Percentiles rank a stretch among this genome's conserved stretches.
Conservation (phyloP, 2,113 vertebrate genomes). For the Columba janthina region DNA sequence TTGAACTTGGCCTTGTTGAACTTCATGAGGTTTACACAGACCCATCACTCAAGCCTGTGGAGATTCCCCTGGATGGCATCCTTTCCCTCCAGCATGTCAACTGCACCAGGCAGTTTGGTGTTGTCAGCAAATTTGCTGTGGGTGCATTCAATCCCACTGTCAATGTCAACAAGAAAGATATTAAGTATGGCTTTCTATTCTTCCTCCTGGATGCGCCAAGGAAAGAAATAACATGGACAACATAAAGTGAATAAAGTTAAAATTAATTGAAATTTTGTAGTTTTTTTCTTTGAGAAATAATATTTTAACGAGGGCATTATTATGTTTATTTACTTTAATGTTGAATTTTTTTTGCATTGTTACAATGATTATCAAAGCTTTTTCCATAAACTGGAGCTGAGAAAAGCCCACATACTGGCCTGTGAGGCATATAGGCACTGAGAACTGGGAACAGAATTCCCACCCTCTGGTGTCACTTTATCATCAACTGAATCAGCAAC, state of each 20-base stretch:
- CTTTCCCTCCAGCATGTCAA: too few relatives aligned
- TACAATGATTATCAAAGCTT: neutral
- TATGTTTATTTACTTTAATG: neutral
- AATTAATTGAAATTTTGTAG: neutral
- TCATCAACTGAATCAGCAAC: neutral
- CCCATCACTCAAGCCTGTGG: too few relatives aligned
- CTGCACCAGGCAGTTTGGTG: too few relatives aligned
- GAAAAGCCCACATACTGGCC: neutral
- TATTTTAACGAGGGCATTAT: fast-evolving
- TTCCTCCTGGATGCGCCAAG: neutral
- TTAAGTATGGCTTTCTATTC: neutral
- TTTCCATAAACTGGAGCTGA: neutral
- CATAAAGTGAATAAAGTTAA: neutral
- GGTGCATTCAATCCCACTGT: too few relatives aligned
- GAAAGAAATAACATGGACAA: neutral
- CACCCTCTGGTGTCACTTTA: neutral
- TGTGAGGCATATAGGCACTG: fast-evolving
- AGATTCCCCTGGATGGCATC: too few relatives aligned
- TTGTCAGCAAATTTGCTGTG: too few relatives aligned
- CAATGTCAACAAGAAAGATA: neutral
- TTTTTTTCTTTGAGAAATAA: neutral
- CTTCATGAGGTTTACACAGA: too few relatives aligned
- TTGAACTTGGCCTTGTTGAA: too few relatives aligned
- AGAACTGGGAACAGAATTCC: neutral
- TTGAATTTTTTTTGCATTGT: neutral